Base-by-base conservation (phyloP, 2,113 vertebrate species). In the Clarias macrocephalus region DNA sequence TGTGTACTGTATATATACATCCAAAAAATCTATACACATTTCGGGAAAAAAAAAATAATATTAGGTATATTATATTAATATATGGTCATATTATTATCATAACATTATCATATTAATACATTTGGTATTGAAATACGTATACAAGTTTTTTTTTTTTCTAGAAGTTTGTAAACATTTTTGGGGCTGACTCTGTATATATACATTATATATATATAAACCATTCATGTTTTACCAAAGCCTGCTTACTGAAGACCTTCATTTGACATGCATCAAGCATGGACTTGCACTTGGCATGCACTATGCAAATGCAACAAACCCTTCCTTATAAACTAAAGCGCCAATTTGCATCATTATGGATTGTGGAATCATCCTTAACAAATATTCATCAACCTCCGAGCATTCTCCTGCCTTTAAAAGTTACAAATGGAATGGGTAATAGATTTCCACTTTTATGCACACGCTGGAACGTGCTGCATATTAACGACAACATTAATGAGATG, bases 401-500 rank as follows among this genome's bases (percentile, higher is more conserved):
- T 91, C 85, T 84, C n/a, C 33, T 86, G 87, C 80, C 87, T 89
- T 86, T 89, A 88, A 90, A 88, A 85, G 77, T 77, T 85, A 88
- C 87, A 88, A 90, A 91, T 89, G 77, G 88, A 89, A 93, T 28
- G 5, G 87, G 88, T 90, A 90, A 86, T 63, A 84, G 60, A 89
- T 85, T 87, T 66, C 80, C 79, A 76, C 66, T 72, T 80, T 82
- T 80, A 10, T 85, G 90, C 77, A 80, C 83, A 84, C 72, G 83
- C n/a, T 82, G 87, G 68, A 88, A 91, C 89, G 62, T 48, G 48
- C 80, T 85, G 87, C 90, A 88, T 85, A 76, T 88, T 90, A 90
- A 90, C 88, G 89, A 73, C 21, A 88, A 91, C 90, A 93, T 93
- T 92, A 92, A 93, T 91, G 88, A 91, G 76, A 85, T 82, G 83